Evolutionary conservation across 2,888 invertebrate species (phyloP).

Genomic region (Zonitis immaculata): DNA sequence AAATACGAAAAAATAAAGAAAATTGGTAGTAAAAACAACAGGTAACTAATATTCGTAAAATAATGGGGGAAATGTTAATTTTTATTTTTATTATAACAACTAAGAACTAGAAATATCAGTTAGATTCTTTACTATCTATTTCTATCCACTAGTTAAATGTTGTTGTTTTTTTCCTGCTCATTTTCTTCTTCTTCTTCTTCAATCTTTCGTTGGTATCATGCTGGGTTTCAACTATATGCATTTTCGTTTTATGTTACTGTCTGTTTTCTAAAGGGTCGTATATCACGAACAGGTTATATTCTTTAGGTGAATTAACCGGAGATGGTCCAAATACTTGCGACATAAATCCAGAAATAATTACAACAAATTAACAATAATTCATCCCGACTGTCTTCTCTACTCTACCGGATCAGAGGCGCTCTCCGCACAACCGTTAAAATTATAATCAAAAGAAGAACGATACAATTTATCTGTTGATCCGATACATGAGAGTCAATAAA

Average conservation of each 20-base stretch:
- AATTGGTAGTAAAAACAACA: conserved; percentile 14
- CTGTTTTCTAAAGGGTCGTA: conserved; percentile 25
- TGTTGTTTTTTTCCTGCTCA: too few species aligned
- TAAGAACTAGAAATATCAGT: conserved; percentile 1
- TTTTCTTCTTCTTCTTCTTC: not conserved
- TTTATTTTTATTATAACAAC: conserved; percentile 10
- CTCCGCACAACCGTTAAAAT: not conserved
- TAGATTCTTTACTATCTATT: conserved; percentile 4
- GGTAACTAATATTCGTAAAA: conserved; percentile 11
- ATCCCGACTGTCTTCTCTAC: conserved; percentile 22
- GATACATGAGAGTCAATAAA: too few species aligned
- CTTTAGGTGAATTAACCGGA: conserved; percentile 27
- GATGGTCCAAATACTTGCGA: conserved; percentile 35
- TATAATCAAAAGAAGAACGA: too few species aligned
- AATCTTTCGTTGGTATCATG: conserved; percentile 21
- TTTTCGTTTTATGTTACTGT: conserved; percentile 32
- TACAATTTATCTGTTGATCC: too few species aligned
- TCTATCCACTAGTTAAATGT: too few species aligned
- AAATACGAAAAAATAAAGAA: too few species aligned
- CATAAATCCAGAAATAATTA: conserved; percentile 37
- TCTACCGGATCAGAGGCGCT: not conserved
- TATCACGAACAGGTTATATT: conserved; percentile 30
- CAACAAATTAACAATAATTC: conserved; percentile 34
- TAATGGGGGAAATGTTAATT: conserved; percentile 5
- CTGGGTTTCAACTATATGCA: conserved; percentile 19